Evolutionary conservation across 2,888 invertebrate species (phyloP), one percentile per base, ranked within the genome.

Genomic region (Scelioninae gen. 2): DNA sequence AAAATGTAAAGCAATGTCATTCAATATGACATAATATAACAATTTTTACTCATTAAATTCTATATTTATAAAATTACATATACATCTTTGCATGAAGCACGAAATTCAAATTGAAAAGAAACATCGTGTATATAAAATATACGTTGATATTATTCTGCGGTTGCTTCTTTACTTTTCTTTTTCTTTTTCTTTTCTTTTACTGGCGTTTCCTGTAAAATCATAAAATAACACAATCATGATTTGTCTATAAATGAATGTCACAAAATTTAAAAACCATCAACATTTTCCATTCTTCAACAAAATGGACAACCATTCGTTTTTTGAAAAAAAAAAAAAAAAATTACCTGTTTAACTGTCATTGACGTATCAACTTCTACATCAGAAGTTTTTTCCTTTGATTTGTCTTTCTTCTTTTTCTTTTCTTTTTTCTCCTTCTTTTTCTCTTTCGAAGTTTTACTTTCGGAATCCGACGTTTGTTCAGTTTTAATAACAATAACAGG

Each of bases 141-240:
- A n/a, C n/a, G n/a, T n/a, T n/a, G n/a, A n/a, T n/a, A n/a, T n/a
- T n/a, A n/a, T n/a, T n/a, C n/a, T n/a, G n/a, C n/a, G n/a, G n/a
- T 25, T 79, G 89, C 89, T 70, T 91, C 89, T 86, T 91, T 91
- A 81, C 91, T 90, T 88, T 93, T 93, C 87, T 93, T 93, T 85
- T 93, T 93, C 84, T 93, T 93, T 85, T 93, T 93, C 76, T 93
- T 90, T 82, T 91, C 91, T 77, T 90, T 90, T 7, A 85, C 82
- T 39, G 80, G 74, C 6, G 81, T 73, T 75, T 81, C 85, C 87
- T 85, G 75, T 74, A 79, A 80, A 67, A 50, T 31, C 3, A 33
- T 15, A 3, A 50, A 5, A 25, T 31, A 28, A 41, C 58, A 37
- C 25, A 25, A n/a, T n/a, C n/a, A n/a, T n/a, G n/a, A n/a, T n/a